Percentiles rank a stretch among this genome's conserved stretches.
Evolutionary conservation across 2,797 vertebrate genomes (phyloP).

Genomic region (Sebastolobus altivelis): DNA sequence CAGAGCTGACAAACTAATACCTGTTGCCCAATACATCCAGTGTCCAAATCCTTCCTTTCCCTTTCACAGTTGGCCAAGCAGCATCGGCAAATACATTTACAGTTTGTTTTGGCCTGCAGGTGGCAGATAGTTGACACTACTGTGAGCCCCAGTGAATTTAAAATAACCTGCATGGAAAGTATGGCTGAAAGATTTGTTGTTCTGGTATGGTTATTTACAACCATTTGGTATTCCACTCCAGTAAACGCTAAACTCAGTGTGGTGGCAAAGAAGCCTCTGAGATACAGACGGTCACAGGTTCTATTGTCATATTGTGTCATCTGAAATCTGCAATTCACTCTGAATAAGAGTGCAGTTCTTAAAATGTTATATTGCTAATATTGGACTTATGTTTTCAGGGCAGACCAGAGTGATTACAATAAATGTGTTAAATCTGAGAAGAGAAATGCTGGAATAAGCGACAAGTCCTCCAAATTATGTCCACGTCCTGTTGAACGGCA

Average conservation of each 20-base stretch:
- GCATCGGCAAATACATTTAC: slow-evolving; percentile 33
- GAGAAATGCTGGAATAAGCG: not conserved
- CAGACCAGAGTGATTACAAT: not conserved
- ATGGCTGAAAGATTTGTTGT: not conserved
- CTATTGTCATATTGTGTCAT: not conserved
- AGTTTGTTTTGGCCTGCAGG: slow-evolving; percentile 43
- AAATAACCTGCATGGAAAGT: not conserved
- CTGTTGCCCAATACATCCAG: slow-evolving; percentile 43
- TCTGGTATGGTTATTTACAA: not conserved
- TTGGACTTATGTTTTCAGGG: not conserved
- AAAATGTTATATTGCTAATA: not conserved
- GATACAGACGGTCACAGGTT: not conserved
- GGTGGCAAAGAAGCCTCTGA: not conserved
- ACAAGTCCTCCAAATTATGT: not conserved
- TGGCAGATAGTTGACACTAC: slow-evolving; percentile 1
- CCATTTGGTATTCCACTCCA: not conserved
- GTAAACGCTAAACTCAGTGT: not conserved
- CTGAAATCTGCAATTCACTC: not conserved
- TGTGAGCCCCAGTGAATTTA: slow-evolving; percentile 21
- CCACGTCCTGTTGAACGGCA: not conserved
- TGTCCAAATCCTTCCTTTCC: slow-evolving; percentile 42
- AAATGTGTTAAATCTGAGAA: not conserved
- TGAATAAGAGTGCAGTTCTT: not conserved
- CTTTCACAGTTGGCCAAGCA: slow-evolving; percentile 42
- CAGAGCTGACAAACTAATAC: slow-evolving; percentile 49